phyloP scores from a whole-genome alignment of 1,140 invertebrate genomes.

The Apis laboriosa region DNA sequence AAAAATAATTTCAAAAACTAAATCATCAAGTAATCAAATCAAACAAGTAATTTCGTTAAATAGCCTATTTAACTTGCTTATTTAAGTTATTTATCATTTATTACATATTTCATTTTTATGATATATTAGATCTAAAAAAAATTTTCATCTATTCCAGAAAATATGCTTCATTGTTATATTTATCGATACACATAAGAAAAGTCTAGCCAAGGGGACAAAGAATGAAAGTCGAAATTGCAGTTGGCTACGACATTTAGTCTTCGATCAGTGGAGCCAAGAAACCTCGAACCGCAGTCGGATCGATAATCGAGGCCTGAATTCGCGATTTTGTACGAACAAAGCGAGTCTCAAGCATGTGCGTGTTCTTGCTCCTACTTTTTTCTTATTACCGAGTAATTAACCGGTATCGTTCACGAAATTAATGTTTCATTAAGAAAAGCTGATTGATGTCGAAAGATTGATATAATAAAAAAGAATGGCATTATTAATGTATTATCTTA shows the following conservation, averaged over 20 bases:
- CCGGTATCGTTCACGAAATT: background rate
- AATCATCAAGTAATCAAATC: too few relatives aligned
- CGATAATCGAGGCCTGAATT: slow-evolving; percentile 22
- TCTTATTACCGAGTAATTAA: background rate
- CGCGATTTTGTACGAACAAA: background rate
- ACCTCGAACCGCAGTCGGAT: background rate
- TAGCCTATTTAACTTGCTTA: too few relatives aligned
- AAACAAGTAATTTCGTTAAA: too few relatives aligned
- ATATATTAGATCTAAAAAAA: too few relatives aligned
- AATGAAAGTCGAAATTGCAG: slow-evolving; percentile 8
- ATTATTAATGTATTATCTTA: too few relatives aligned
- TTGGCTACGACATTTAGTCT: slow-evolving; percentile 38
- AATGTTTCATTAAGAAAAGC: background rate
- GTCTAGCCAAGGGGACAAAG: background rate
- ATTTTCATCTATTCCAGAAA: too few relatives aligned
- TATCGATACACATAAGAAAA: background rate
- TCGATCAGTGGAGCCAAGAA: slow-evolving; percentile 16
- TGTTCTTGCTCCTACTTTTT: background rate
- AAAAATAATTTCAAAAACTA: too few relatives aligned
- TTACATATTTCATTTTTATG: too few relatives aligned
- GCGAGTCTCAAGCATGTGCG: background rate
- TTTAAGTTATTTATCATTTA: too few relatives aligned
- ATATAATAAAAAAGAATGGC: too few relatives aligned
- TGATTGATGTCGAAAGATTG: too few relatives aligned
- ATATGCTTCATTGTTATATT: too few relatives aligned